Percentiles rank a stretch among this genome's conserved stretches.
These are phyloP conservation scores for Enteromius paludinosus DNA, from an alignment of 2,797 vertebrate genomes.

Conservation along the genomic window DNA sequence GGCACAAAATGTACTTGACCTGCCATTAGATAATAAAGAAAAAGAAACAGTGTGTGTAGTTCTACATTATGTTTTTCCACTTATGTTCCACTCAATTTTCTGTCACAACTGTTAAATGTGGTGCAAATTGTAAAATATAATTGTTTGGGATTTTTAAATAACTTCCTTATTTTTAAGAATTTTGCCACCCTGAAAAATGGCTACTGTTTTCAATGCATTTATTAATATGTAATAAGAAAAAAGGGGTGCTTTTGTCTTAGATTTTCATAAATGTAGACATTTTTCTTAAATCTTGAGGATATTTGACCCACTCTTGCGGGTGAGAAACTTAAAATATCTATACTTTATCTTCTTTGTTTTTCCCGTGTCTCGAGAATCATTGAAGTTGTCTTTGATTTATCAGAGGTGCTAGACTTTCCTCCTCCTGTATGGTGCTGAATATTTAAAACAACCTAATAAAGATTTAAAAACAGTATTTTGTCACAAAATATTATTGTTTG, in stretches of 20 bases:
- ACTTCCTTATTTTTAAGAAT: background rate
- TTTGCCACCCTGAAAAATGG: background rate
- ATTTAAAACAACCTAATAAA: slow-evolving; percentile 18
- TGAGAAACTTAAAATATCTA: background rate
- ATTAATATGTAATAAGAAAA: background rate
- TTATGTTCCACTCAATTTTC: background rate
- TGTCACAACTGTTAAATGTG: background rate
- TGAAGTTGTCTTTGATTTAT: background rate
- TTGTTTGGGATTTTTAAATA: background rate
- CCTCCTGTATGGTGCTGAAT: slow-evolving; percentile 31
- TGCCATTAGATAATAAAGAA: background rate
- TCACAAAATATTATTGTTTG: background rate
- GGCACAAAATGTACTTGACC: background rate
- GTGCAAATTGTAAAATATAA: background rate
- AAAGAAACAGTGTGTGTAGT: background rate
- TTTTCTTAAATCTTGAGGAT: too few relatives aligned
- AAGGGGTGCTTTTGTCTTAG: background rate
- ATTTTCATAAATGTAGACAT: too few relatives aligned
- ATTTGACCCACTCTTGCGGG: too few relatives aligned
- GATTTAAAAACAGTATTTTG: background rate
- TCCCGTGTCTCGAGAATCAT: background rate
- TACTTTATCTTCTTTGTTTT: background rate
- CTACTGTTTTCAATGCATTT: background rate
- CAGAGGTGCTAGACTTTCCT: background rate
- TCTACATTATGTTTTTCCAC: background rate